These are phyloP conservation scores for Pavo muticus DNA, from an alignment of 2,113 vertebrate genomes.

Conservation along the genomic window DNA sequence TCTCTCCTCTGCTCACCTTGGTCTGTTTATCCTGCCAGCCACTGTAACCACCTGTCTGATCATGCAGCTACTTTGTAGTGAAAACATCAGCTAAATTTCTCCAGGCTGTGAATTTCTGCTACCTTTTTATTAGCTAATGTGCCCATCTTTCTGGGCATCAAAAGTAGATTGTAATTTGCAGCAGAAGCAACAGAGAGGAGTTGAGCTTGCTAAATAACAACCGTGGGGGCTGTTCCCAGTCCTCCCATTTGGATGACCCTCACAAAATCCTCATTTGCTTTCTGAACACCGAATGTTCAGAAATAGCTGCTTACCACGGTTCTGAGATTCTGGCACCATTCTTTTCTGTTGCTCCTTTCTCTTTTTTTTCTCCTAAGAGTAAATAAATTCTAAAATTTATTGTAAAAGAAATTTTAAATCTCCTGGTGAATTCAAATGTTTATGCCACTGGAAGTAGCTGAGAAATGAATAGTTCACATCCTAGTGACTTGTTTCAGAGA, in stretches of 20 bases:
- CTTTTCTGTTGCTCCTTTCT: neutral
- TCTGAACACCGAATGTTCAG: neutral
- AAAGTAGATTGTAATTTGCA: neutral
- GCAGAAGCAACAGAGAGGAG: neutral
- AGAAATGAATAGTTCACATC: neutral
- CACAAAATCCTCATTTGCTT: constrained; percentile 3
- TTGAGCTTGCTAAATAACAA: neutral
- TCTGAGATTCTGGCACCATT: neutral
- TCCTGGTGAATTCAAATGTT: neutral
- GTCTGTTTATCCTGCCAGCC: neutral
- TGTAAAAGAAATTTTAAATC: neutral
- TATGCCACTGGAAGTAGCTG: neutral
- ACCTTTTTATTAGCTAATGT: neutral
- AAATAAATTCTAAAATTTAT: neutral
- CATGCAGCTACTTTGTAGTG: neutral
- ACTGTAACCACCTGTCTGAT: neutral
- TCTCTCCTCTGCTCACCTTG: neutral
- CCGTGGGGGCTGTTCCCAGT: neutral
- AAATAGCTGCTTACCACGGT: neutral
- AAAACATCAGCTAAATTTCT: neutral
- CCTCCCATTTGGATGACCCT: constrained; percentile 34
- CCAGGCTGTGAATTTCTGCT: neutral
- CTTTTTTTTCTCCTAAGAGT: neutral
- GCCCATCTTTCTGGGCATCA: neutral
- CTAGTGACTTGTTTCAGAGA: neutral